Conservation (phyloP, 35 echinoderm and acorn worm genomes). For the Ptychodera flava region DNA sequence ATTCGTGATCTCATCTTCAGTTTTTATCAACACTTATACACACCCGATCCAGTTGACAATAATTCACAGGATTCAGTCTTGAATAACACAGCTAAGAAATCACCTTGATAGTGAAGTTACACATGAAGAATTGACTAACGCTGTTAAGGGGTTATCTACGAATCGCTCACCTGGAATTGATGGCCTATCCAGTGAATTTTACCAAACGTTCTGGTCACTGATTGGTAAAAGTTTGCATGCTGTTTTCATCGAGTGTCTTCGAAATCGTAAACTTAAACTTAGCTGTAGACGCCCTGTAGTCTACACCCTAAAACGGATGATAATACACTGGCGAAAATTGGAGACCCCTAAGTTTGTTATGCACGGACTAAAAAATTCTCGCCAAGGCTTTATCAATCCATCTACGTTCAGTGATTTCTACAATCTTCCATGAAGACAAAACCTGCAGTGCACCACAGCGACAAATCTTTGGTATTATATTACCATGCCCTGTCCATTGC, state of each 20-base stretch:
- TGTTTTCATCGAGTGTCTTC: constrained; percentile 12
- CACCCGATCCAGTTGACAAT: neutral
- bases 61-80: neutral
- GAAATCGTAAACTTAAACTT: neutral
- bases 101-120: neutral
- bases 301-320: neutral
- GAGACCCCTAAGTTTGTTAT: neutral
- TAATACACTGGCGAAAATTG: neutral
- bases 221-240: neutral
- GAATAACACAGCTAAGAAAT: neutral
- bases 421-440: neutral
- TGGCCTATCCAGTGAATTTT: neutral
- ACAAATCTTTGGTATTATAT: neutral
- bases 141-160: neutral
- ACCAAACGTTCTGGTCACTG: neutral
- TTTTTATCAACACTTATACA: neutral
- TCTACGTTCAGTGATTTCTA: neutral
- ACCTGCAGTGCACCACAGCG: neutral
- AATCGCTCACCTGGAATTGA: neutral
- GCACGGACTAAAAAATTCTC: neutral
- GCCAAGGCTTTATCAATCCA: neutral
- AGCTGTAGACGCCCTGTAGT: neutral
- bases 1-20: neutral
- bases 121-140: neutral
- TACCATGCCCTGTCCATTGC: too few relatives aligned